These are phyloP conservation scores for Serilophus lunatus DNA, from an alignment of 2,113 vertebrate genomes.

Conservation along the genomic window DNA sequence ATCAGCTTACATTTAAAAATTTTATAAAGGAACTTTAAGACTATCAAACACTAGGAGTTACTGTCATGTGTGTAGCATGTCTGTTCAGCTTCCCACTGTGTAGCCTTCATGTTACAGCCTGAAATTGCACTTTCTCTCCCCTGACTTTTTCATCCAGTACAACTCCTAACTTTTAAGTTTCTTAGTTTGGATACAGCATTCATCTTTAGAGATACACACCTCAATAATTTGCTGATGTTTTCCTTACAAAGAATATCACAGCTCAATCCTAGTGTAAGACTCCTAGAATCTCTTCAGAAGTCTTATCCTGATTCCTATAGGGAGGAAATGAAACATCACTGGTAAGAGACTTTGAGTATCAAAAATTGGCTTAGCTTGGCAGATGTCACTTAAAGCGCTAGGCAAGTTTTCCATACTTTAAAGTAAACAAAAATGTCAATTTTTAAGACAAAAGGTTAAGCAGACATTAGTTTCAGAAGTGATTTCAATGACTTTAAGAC, in stretches of 20 bases:
- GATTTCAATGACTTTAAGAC: background rate
- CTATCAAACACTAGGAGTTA: background rate
- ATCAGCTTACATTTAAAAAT: background rate
- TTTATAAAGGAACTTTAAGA: background rate
- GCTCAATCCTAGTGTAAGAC: background rate
- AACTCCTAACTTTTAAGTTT: background rate
- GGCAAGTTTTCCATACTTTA: background rate
- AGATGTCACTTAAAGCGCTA: background rate
- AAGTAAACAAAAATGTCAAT: background rate
- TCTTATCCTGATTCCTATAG: background rate
- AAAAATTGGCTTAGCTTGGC: background rate
- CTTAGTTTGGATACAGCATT: background rate
- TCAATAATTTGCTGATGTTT: background rate
- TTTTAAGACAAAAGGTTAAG: background rate
- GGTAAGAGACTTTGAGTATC: background rate
- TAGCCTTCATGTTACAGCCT: background rate
- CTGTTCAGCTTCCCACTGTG: background rate
- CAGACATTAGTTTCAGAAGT: too few relatives aligned
- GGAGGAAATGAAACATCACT: background rate
- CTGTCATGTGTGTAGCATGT: background rate
- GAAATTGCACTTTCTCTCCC: background rate
- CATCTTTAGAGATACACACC: background rate
- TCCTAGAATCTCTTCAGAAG: background rate
- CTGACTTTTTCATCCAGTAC: background rate
- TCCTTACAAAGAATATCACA: background rate